Evolutionary conservation across 2,888 invertebrate species (phyloP).

Genomic region (Eubasilissa splendida): DNA sequence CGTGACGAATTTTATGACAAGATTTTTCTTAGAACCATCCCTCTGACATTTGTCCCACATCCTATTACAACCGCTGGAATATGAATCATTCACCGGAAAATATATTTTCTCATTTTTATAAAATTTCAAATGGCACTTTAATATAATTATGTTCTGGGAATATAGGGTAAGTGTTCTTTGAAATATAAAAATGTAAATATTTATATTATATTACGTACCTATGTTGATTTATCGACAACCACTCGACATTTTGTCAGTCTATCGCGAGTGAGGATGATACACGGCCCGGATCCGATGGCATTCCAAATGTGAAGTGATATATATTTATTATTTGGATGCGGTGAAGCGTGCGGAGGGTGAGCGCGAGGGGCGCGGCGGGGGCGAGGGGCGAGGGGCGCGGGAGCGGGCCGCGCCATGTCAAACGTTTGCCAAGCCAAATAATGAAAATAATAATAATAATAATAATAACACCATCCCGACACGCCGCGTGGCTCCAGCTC

Average conservation of each 20-base stretch:
- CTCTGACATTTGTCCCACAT: too few species aligned
- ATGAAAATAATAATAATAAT: slow-evolving; percentile 25
- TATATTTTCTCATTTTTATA: too few species aligned
- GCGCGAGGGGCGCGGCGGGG: too few species aligned
- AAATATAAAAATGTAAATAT: too few species aligned
- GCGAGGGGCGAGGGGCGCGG: neutral
- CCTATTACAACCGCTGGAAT: too few species aligned
- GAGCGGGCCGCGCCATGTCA: slow-evolving; percentile 14
- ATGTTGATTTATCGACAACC: slow-evolving; percentile 17
- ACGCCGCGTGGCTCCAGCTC: neutral
- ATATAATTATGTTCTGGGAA: too few species aligned
- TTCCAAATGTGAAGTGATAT: slow-evolving; percentile 35
- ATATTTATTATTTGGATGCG: slow-evolving; percentile 38
- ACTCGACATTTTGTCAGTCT: slow-evolving; percentile 18
- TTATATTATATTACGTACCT: too few species aligned
- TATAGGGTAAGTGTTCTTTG: too few species aligned
- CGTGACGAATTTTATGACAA: too few species aligned
- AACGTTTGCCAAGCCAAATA: slow-evolving; percentile 34
- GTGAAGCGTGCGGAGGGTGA: slow-evolving; percentile 8
- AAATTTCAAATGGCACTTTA: too few species aligned
- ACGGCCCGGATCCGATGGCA: slow-evolving; percentile 4
- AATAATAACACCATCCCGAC: slow-evolving; percentile 2
- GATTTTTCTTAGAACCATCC: too few species aligned
- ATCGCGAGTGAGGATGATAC: slow-evolving; percentile 8
- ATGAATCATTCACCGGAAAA: too few species aligned